Base-by-base conservation (phyloP, 64 coral and sea anemone genomes). In the Trachythela sp. region DNA sequence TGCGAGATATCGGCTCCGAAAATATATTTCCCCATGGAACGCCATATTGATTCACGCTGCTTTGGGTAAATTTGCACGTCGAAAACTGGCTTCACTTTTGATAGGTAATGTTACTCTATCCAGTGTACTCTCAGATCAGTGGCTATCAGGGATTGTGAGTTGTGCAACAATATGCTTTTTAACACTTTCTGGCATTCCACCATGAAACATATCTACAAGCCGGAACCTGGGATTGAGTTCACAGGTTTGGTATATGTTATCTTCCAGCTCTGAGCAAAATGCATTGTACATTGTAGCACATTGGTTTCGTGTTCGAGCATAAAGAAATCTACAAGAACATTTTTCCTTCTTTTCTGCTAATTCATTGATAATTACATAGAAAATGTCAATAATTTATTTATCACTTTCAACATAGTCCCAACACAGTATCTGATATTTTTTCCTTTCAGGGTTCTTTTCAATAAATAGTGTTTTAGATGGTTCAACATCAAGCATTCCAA, bases 341-440 rank as follows among this genome's bases (percentile, higher is more conserved):
- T 15, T 80, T 35, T 80, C 75, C 33, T 39, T 80, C 9, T 77
- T 0, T n/a, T 77, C 71, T 4, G 9, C 0, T 18, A 80, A 80
- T 80, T 80, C 75, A 34, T 2, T 36, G 30, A 38, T 80, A 22
- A 80, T 80, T 35, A 30, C 10, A 80, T 37, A 0, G 20, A 80
- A 80, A 15, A 80, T 35, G 6, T 80, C 75, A 37, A 9, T 6
- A 80, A 80, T 11, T 13, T 80, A n/a, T 80, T 80, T 80, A 29
- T 80, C 33, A 34, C 0, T 80, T 80, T 80, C 37, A 15, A 80
- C 33, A 80, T 80, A 80, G 7, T 80, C n/a, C n/a, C 75, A 35
- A 80, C 75, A 36, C 75, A 80, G 75, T 80, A 80, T 80, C 37
- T 80, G 34, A 80, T 80, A 80, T 80, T 80, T 80, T 35, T 10